Evolutionary conservation across 2,797 vertebrate species (phyloP).

Genomic region (Onychomys arenicola): DNA sequence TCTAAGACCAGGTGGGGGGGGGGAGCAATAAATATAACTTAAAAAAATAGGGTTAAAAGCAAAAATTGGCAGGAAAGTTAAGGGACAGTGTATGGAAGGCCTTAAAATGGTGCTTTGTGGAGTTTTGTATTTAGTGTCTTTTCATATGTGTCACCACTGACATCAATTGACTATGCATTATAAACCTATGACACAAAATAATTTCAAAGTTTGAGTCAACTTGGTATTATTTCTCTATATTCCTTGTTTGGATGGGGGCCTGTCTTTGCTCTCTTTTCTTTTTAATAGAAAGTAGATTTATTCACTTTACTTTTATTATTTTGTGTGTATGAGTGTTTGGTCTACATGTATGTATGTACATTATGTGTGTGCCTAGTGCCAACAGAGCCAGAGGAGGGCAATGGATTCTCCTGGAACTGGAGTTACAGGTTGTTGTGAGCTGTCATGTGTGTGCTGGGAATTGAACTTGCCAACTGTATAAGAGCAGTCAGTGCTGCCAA

Average conservation of each 20-base stretch:
- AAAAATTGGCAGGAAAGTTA: conserved; percentile 6
- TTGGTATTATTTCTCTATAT: conserved; percentile 21
- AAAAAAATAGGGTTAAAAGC: not conserved
- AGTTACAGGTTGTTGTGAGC: not conserved
- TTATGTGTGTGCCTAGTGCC: not conserved
- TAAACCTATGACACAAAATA: not conserved
- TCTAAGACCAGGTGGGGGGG: too few relatives aligned
- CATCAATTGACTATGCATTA: not conserved
- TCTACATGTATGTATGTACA: not conserved
- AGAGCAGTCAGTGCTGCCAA: not conserved
- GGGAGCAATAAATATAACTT: not conserved
- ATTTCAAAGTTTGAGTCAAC: conserved; percentile 5
- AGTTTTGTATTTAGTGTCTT: not conserved
- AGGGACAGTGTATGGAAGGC: not conserved
- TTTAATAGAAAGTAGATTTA: not conserved
- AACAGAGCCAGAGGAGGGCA: not conserved
- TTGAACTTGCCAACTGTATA: not conserved
- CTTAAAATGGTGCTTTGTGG: not conserved
- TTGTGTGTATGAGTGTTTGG: not conserved
- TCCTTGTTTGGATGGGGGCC: not conserved
- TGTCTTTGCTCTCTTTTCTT: not conserved
- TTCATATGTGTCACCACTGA: not conserved
- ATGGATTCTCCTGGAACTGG: not conserved
- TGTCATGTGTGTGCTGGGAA: not conserved
- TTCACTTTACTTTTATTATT: not conserved